Conservation (phyloP, 1,140 invertebrate species). For the Tribolium madens region DNA sequence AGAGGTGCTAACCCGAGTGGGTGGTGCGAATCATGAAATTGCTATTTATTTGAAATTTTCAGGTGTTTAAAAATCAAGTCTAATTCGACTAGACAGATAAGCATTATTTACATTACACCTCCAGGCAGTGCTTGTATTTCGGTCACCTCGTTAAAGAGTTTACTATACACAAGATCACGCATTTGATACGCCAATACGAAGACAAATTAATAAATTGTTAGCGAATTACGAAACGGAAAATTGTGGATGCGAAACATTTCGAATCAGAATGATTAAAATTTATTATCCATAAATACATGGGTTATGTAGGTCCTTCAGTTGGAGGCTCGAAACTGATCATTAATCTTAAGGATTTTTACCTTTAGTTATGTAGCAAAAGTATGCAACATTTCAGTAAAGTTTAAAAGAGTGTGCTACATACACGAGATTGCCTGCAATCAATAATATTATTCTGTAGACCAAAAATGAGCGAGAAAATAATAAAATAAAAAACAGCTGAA, state of each 20-base stretch:
- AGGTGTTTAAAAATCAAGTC: conserved; percentile 32
- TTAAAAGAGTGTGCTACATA: not conserved
- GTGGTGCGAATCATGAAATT: too few relatives aligned
- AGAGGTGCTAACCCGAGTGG: too few relatives aligned
- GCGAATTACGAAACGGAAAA: not conserved
- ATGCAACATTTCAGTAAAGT: not conserved
- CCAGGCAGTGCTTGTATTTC: conserved; percentile 21
- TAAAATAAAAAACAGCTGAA: too few relatives aligned
- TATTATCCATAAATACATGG: conserved; percentile 22
- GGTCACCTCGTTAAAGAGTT: conserved; percentile 31
- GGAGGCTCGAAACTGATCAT: not conserved
- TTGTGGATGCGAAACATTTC: not conserved
- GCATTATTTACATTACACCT: conserved; percentile 32
- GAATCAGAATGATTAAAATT: conserved; percentile 6
- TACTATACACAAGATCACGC: conserved; percentile 27
- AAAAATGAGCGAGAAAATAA: too few relatives aligned
- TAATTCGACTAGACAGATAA: conserved; percentile 31
- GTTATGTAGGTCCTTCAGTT: conserved; percentile 14
- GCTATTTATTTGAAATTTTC: not conserved
- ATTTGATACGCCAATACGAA: conserved; percentile 29
- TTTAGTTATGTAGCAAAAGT: not conserved
- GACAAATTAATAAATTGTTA: conserved; percentile 32
- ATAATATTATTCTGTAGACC: too few relatives aligned
- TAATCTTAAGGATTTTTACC: not conserved
- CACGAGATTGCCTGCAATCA: not conserved